Conservation (phyloP, 2,888 invertebrate genomes). For the Lomographa bimaculata region DNA sequence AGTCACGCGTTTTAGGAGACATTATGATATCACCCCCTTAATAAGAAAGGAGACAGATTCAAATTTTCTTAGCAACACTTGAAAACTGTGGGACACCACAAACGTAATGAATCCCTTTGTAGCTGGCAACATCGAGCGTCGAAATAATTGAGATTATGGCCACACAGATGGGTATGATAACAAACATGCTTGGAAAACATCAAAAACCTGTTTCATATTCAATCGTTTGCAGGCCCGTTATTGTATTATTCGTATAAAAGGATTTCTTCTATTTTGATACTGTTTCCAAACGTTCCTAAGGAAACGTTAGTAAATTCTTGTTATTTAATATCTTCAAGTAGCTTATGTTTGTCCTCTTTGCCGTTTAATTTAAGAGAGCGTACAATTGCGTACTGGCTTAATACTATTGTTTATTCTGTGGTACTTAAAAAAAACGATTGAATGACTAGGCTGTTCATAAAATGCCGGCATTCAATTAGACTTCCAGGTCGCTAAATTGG, state of each 20-base stretch:
- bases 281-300: constrained; percentile 11
- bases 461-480: no score
- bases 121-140: constrained; percentile 33
- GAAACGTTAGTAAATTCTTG: constrained; percentile 15
- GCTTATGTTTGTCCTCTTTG: constrained; percentile 20
- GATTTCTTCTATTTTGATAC: constrained; percentile 38
- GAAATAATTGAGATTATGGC: constrained; percentile 42
- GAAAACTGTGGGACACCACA: no score
- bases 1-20: no score
- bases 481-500: no score
- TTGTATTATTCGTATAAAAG: constrained; percentile 23
- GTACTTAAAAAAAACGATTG: no score
- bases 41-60: constrained; percentile 34
- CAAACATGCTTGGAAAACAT: constrained; percentile 36
- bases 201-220: constrained; percentile 44
- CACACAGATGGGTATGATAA: constrained; percentile 37
- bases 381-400: no score
- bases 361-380: constrained; percentile 19
- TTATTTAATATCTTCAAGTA: constrained; percentile 11
- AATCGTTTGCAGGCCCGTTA: constrained; percentile 35
- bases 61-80: no score
- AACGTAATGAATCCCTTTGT: constrained; percentile 32
- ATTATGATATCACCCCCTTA: no score
- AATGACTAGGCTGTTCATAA: no score
- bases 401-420: no score